These are phyloP conservation scores for Chiridota heheva DNA, from an alignment of 35 echinoderm and acorn worm genomes.

Conservation along the genomic window DNA sequence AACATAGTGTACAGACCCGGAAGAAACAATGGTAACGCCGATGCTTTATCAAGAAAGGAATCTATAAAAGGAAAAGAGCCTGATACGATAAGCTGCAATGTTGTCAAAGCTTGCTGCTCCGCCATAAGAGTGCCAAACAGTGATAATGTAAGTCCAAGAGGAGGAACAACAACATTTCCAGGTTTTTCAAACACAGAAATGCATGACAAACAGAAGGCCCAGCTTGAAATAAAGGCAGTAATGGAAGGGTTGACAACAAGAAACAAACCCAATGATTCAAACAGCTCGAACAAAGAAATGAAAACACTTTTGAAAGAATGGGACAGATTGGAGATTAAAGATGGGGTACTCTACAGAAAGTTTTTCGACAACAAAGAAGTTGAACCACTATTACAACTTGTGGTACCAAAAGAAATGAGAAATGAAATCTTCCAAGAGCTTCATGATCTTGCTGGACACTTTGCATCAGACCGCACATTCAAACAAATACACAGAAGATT, in stretches of 20 bases:
- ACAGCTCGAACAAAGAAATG: not conserved
- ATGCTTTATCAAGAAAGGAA: constrained; percentile 39
- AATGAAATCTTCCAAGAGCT: too few species aligned
- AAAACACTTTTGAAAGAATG: not conserved
- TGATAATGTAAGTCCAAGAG: not conserved
- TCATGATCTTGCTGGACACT: too few species aligned
- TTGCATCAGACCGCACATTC: too few species aligned
- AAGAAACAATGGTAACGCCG: constrained; percentile 44
- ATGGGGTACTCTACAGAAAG: not conserved
- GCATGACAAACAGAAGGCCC: constrained; percentile 4
- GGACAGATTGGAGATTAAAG: constrained; percentile 1
- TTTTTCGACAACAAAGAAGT: not conserved
- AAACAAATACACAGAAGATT: too few species aligned
- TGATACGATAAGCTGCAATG: not conserved
- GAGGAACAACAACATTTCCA: constrained; percentile 8
- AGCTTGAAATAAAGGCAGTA: not conserved
- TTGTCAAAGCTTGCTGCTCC: constrained; percentile 6
- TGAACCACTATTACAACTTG: not conserved
- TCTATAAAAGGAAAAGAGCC: not conserved
- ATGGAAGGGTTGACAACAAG: not conserved
- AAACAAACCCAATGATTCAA: not conserved
- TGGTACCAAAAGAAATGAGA: too few species aligned
- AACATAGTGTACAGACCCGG: constrained; percentile 60
- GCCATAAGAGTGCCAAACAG: not conserved
- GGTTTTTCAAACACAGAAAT: not conserved